Evolutionary conservation across 2,888 invertebrate genomes (phyloP), one percentile per base, ranked within the genome.

Genomic region (Polyommatus iphigenia): DNA sequence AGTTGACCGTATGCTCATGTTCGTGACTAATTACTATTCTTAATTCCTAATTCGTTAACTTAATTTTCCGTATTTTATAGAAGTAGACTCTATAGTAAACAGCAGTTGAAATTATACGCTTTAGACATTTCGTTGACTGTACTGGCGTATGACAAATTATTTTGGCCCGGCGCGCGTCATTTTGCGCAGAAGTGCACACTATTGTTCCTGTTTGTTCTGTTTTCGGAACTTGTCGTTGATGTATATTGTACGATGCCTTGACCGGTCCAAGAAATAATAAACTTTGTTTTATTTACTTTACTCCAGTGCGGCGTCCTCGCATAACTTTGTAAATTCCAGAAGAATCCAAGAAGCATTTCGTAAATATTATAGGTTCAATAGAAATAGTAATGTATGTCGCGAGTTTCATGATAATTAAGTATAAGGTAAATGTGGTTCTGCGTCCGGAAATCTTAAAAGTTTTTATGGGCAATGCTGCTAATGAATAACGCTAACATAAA

Each of bases 171-270:
- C 80, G 80, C 80, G 80, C 78, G 82, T 83, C 83, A 83, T 83
- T 85, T 85, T 83, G 82, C 83, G 81, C 82, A 83, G 87, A 87
- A 87, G 84, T 85, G 82, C 81, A 81, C 81, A 57, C 81, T 82
- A 85, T 87, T 85, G 86, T 86, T 86, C 83, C 86, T 84, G 85
- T 87, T 87, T 86, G 84, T 88, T 85, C 85, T 84, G 82, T 81
- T 79, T 79, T 79, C 81, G 67, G 57, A 41, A n/a, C 41, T 77
- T 71, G 72, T 36, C 57, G 59, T 15, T 67, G 18, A 50, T 50
- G 2, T 54, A 59, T 50, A 46, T 62, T 20, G 18, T 73, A 20
- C 57, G 50, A 72, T 57, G 71, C 32, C 72, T 77, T 41, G 24
- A 57, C 73, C 76, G 73, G 67, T 76, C 76, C 79, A 29, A 75